Evolutionary conservation across 2,113 vertebrate genomes (phyloP).

Genomic region (western clawed frog (Xenopus tropicalis)): UCB_Xtro_10.0 CM004445.2:18257001-18257500

Average conservation of each 20-base stretch:
- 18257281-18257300: neutral
- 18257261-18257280: neutral
- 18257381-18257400: too few species aligned
- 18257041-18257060: neutral
- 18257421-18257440: too few species aligned
- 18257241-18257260: constrained; percentile 11
- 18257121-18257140: neutral
- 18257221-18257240: neutral
- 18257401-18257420: too few species aligned
- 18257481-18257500: too few species aligned
- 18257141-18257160: constrained; percentile 8
- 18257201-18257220: constrained; percentile 18
- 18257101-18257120: constrained; percentile 5
- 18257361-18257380: too few species aligned
- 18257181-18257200: neutral
- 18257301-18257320: neutral
- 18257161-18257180: neutral
- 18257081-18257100: neutral
- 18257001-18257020: neutral
- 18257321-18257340: neutral
- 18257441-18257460: too few species aligned
- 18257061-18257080: neutral
- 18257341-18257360: neutral
- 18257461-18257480: too few species aligned
- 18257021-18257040: neutral